Evolutionary conservation across 2,888 invertebrate genomes (phyloP).

Genomic region (Sabatieria punctata): DNA sequence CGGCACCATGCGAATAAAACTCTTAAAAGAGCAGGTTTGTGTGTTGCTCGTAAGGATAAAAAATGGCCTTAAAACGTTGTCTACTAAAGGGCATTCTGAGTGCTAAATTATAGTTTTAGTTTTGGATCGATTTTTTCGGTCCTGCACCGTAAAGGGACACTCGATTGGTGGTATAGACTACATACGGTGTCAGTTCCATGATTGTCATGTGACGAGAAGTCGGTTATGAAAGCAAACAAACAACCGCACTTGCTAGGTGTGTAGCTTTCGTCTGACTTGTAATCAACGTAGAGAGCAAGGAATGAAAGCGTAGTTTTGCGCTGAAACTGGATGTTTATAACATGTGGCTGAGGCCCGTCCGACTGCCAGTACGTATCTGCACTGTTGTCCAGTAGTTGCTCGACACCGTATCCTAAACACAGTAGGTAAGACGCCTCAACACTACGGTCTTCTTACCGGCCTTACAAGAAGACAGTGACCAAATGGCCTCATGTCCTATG

Average conservation of each 20-base stretch:
- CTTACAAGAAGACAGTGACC: constrained; percentile 96
- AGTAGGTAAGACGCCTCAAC: not conserved
- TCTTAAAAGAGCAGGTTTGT: too few relatives aligned
- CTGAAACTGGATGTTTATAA: constrained; percentile 77
- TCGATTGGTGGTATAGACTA: too few relatives aligned
- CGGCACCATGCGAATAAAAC: too few relatives aligned
- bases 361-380: constrained; percentile 99
- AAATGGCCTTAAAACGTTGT: too few relatives aligned
- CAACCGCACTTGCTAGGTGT: constrained; percentile 59
- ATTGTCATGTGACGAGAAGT: too few relatives aligned
- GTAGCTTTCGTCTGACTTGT: constrained; percentile 93
- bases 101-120: too few relatives aligned
- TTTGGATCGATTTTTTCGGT: too few relatives aligned
- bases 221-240: too few relatives aligned
- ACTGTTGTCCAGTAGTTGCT: constrained; percentile 80
- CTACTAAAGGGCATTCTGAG: too few relatives aligned
- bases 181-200: too few relatives aligned
- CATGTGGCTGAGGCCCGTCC: constrained; percentile 90
- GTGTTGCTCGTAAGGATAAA: too few relatives aligned
- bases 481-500: constrained; percentile 80
- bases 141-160: too few relatives aligned
- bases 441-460: constrained; percentile 47
- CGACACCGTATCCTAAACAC: constrained; percentile 78
- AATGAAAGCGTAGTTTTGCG: constrained; percentile 83
- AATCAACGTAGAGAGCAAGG: constrained; percentile 91